Evolutionary conservation across 2,797 vertebrate species (phyloP).

Genomic region (Paramormyrops hopkinsi): DNA sequence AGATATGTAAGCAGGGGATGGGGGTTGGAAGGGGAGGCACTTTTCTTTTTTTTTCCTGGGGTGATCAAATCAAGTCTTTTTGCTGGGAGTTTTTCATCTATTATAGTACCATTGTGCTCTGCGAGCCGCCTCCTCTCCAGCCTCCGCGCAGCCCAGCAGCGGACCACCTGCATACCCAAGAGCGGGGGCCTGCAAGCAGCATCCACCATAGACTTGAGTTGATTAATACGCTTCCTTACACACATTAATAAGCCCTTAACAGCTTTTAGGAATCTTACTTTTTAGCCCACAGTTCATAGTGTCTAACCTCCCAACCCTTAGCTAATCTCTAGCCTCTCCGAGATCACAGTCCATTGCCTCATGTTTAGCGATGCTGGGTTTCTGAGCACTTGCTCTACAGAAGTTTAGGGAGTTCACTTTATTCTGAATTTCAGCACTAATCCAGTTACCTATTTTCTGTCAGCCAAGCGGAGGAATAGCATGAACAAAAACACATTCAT

Average conservation of each 20-base stretch:
- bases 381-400: conserved; percentile 65
- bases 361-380: conserved; percentile 44
- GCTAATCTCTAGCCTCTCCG: conserved; percentile 61
- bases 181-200: conserved; percentile 7
- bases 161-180: conserved; percentile 43
- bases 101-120: conserved; percentile 39
- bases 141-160: conserved; percentile 25
- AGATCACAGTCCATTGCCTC: conserved; percentile 61
- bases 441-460: conserved; percentile 81
- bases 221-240: conserved; percentile 75
- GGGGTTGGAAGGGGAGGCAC: neutral
- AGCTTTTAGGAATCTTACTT: conserved; percentile 73
- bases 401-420: conserved; percentile 75
- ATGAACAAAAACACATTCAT: conserved; percentile 76
- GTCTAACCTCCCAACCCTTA: conserved; percentile 66
- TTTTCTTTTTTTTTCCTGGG: conserved; percentile 33
- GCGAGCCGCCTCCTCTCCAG: conserved; percentile 34
- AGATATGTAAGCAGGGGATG: neutral
- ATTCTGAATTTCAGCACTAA: conserved; percentile 77
- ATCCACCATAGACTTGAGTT: conserved; percentile 61
- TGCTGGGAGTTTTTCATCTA: conserved; percentile 51
- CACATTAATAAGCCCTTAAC: conserved; percentile 76
- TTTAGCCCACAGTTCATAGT: conserved; percentile 69
- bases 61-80: conserved; percentile 56
- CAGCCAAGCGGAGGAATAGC: conserved; percentile 76